phyloP scores from a whole-genome alignment of 2,888 invertebrate genomes.

The Hartigia nigra region DNA sequence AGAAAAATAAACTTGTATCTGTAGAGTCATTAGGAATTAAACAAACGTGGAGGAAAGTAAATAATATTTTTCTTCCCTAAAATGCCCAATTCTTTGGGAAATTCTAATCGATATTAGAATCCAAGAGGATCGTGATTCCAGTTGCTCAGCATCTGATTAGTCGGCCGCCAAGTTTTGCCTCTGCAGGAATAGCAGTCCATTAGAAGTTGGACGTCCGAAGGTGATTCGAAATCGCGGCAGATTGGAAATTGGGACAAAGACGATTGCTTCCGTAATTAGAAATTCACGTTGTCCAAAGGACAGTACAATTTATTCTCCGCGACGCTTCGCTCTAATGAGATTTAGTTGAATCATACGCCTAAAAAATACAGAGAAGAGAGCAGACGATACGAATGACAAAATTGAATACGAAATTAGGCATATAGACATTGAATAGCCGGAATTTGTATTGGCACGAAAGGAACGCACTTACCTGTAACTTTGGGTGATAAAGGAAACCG shows the following conservation, averaged over 20 bases:
- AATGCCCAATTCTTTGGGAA: background rate
- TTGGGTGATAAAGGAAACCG: conserved; percentile 45
- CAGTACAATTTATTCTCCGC: background rate
- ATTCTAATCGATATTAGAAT: background rate
- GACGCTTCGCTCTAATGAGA: background rate
- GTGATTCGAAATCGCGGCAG: conserved; percentile 35
- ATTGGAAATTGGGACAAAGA: conserved; percentile 22
- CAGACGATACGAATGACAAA: conserved; percentile 19
- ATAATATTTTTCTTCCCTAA: background rate
- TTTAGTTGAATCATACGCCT: too few relatives aligned
- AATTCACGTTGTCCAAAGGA: background rate
- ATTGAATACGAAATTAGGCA: conserved; percentile 46
- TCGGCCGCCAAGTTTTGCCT: conserved; percentile 29
- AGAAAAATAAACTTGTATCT: background rate
- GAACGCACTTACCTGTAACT: conserved; percentile 41
- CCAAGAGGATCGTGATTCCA: conserved; percentile 23
- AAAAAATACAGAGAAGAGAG: background rate
- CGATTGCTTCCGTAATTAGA: background rate
- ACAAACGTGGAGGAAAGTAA: background rate
- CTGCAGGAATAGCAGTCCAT: conserved; percentile 25
- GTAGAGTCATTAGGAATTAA: background rate
- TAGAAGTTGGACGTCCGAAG: conserved; percentile 34
- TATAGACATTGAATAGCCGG: conserved; percentile 40
- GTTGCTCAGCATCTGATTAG: conserved; percentile 28
- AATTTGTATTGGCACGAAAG: conserved; percentile 41